Percentiles rank a stretch among this genome's conserved stretches.
These are phyloP conservation scores for Pocillopora verrucosa DNA, from an alignment of 64 coral and sea anemone genomes.

Conservation along the genomic window DNA sequence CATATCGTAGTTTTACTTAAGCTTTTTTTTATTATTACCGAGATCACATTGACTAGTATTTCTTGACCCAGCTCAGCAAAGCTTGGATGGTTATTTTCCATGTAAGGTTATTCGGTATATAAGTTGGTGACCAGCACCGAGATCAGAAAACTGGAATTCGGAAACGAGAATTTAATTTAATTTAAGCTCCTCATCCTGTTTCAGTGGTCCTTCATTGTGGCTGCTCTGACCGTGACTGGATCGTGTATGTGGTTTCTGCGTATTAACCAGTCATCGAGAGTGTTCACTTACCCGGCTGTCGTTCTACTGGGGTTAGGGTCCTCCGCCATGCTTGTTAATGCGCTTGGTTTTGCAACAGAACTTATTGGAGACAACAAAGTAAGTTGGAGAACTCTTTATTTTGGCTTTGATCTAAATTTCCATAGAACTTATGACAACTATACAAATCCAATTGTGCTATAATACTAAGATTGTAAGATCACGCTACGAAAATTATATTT, in stretches of 20 bases:
- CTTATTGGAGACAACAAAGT: constrained; percentile 9
- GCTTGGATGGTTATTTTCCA: no score
- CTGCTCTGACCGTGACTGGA: not conserved
- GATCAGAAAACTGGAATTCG: no score
- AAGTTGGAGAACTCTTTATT: not conserved
- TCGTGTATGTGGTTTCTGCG: not conserved
- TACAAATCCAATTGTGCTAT: not conserved
- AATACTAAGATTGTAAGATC: no score
- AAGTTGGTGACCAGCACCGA: no score
- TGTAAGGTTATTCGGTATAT: no score
- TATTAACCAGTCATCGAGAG: not conserved
- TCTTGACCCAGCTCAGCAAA: no score
- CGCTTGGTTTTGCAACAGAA: not conserved
- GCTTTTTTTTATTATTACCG: no score
- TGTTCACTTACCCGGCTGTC: not conserved
- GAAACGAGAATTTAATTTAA: no score
- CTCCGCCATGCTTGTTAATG: not conserved
- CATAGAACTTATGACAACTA: not conserved
- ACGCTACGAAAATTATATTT: no score
- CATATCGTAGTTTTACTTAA: no score
- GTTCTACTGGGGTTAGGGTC: not conserved
- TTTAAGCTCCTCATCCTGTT: not conserved
- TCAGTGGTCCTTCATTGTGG: not conserved
- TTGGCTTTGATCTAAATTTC: not conserved
- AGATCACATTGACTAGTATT: no score